phyloP scores from a whole-genome alignment of 2,888 invertebrate genomes.

The Eupithecia inturbata region DNA sequence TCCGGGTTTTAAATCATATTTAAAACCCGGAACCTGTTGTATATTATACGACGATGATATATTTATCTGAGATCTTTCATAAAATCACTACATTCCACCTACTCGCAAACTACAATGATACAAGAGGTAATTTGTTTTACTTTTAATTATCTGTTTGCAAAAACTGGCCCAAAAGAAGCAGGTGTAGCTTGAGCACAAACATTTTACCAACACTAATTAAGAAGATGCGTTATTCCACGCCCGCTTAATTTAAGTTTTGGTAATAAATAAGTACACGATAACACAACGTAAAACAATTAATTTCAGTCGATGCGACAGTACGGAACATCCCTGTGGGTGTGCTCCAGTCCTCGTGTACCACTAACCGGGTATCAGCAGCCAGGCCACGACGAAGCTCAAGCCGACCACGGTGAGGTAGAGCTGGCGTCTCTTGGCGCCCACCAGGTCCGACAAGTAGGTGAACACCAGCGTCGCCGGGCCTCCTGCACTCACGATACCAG shows the following conservation, averaged over 20 bases:
- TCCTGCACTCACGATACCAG: constrained; percentile 60
- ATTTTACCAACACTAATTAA: too few relatives aligned
- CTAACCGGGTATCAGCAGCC: constrained; percentile 85
- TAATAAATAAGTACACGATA: neutral
- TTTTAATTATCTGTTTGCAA: too few relatives aligned
- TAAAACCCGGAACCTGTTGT: too few relatives aligned
- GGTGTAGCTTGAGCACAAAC: too few relatives aligned
- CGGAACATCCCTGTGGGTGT: too few relatives aligned
- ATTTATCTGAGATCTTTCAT: neutral
- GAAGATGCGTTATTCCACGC: neutral
- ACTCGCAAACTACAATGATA: neutral
- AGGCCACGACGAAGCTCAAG: constrained; percentile 86
- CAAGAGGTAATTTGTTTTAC: too few relatives aligned
- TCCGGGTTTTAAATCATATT: neutral
- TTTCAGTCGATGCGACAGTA: neutral
- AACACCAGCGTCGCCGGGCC: constrained; percentile 86
- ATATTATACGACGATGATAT: neutral
- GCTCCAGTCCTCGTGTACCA: too few relatives aligned
- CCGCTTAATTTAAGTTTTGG: neutral
- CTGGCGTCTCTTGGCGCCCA: constrained; percentile 83
- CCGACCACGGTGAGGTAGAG: constrained; percentile 86
- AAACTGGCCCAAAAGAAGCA: too few relatives aligned
- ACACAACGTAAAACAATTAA: neutral
- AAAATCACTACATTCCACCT: neutral
- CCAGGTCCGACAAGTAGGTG: constrained; percentile 87